A percentile compares a stretch with the other conserved stretches of the same genome.
Conservation (phyloP, 2,888 invertebrate genomes). For the Barypeithes pellucidus region DNA sequence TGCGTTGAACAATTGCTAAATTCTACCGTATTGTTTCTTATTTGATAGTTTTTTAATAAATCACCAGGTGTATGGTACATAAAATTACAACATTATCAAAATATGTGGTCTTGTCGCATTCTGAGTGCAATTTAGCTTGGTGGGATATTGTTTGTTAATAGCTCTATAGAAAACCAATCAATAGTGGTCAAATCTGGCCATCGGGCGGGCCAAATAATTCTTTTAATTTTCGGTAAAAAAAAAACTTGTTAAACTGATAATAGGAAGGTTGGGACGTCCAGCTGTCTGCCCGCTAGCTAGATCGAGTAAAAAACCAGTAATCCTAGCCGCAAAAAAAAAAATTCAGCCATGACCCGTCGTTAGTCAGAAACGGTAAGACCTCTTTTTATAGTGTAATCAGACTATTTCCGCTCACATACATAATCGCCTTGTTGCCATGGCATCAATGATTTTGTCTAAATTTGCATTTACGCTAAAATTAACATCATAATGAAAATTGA, state of each 20-base stretch:
- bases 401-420: not conserved
- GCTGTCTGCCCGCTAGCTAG: not conserved
- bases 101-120: no score
- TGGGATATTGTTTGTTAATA: not conserved
- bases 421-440: not conserved
- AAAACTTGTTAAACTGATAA: constrained; percentile 1
- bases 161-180: not conserved
- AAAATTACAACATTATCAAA: no score
- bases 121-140: not conserved
- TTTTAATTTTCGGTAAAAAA: not conserved
- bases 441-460: constrained; percentile 3
- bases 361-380: not conserved
- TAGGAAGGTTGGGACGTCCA: not conserved
- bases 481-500: constrained; percentile 22
- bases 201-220: not conserved
- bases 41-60: no score
- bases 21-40: no score
- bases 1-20: no score
- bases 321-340: not conserved
- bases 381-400: not conserved
- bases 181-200: not conserved
- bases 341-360: not conserved
- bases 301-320: not conserved
- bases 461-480: constrained; percentile 15
- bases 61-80: no score